Base-by-base conservation (phyloP, 2,113 vertebrate genomes). In the Suricata suricatta region DNA sequence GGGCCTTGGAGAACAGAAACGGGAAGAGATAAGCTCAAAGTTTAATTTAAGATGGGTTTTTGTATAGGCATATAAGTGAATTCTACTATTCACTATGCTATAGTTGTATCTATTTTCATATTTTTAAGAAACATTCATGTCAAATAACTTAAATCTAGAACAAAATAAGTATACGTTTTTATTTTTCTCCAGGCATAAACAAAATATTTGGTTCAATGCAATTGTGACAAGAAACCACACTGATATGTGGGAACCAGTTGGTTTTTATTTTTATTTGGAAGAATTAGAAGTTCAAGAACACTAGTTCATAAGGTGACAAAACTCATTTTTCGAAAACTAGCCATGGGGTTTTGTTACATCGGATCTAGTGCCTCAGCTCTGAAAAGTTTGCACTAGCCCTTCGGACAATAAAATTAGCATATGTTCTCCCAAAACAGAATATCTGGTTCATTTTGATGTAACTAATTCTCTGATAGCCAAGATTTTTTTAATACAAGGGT, bases 161-260 rank as follows among this genome's bases (percentile, higher is more conserved):
- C 69, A 95, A 96, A 97, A 92, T 92, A 50, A 76, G 60, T 82
- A 90, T 66, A 47, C 41, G 23, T 92, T 97, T 92, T 77, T 21
- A 41, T 66, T 93, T 96, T 94, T 93, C 90, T 94, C 57, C 33
- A 88, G 84, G 95, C 90, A 92, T 94, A 96, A 98, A 92, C 92
- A 97, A 96, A 97, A 90, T 90, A 90, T 94, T 93, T 68, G 71
- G 94, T 72, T 44, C 74, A 85, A 38, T 85, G 8, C 72, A 88
- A 68, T 41, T 88, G 85, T 82, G 76, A 96, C 64, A 92, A 96
- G 76, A 87, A 41, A 50, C 54, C 50, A 81, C 41, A 41, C 23
- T 25, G 68, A 77, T 92, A 63, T 10, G 8, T 54, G 17, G 41
- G 10, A 88, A 47, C n/a, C 82, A 66, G 13, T 81, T 60, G 47